A percentile compares a stretch with the other conserved stretches of the same genome.
phyloP scores from a whole-genome alignment of 92 coral and sea anemone genomes.

The Phymanthus crucifer region DNA sequence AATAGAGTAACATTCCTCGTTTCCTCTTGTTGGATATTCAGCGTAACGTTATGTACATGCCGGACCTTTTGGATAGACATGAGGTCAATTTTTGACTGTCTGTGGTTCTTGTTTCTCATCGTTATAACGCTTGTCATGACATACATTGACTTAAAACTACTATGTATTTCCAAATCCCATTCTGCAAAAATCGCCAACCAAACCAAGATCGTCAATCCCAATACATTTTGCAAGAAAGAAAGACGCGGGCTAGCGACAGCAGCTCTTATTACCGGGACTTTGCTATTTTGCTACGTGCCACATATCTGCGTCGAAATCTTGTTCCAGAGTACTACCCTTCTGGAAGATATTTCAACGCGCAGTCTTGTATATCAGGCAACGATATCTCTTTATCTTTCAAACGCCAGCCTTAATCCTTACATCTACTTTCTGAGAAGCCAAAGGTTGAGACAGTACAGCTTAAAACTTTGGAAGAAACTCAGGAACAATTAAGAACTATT shows the following conservation, averaged over 20 bases:
- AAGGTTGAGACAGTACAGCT: not conserved
- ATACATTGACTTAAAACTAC: not conserved
- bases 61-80: not conserved
- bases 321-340: not conserved
- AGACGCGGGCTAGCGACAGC: not conserved
- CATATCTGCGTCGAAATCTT: constrained; percentile 3
- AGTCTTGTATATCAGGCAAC: not conserved
- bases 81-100: not conserved
- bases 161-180: not conserved
- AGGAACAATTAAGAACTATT: not conserved
- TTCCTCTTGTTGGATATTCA: not conserved
- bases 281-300: not conserved
- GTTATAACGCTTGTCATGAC: not conserved
- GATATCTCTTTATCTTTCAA: not conserved
- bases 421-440: not conserved
- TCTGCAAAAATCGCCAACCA: not conserved
- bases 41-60: not conserved
- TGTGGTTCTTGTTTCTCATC: not conserved
- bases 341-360: not conserved
- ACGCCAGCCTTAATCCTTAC: not conserved
- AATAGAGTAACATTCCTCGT: not conserved
- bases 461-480: not conserved
- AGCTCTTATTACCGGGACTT: not conserved
- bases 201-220: not conserved
- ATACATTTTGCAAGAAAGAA: not conserved